phyloP scores from a whole-genome alignment of 2,888 invertebrate genomes.

The Uloborus plumipes region DNA sequence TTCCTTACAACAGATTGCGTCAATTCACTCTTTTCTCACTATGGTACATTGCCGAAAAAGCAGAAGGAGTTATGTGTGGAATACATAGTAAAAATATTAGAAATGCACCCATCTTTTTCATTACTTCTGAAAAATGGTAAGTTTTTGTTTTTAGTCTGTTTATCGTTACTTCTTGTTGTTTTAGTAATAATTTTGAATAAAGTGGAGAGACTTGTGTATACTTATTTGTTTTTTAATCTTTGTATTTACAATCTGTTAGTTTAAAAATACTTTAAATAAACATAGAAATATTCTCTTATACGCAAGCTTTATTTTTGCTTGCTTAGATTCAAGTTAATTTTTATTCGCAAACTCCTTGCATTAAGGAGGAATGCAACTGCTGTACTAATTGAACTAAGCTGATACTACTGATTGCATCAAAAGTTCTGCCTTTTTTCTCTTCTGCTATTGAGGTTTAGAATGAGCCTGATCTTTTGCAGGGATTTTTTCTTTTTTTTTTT shows the following conservation, averaged over 20 bases:
- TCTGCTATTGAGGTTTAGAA: no score
- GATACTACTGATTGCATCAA: no score
- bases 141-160: background rate
- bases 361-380: no score
- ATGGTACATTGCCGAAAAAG: constrained; percentile 27
- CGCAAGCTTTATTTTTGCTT: no score
- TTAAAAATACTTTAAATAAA: background rate
- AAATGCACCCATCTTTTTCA: constrained; percentile 24
- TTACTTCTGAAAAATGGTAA: constrained; percentile 29
- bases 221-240: background rate
- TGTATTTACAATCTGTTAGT: no score
- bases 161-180: background rate
- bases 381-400: no score
- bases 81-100: constrained; percentile 11
- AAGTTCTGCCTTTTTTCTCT: no score
- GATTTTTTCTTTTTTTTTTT: no score
- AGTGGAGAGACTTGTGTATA: background rate
- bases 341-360: no score
- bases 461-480: no score
- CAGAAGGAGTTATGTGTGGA: constrained; percentile 14
- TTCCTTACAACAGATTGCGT: constrained; percentile 19
- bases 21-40: constrained; percentile 19
- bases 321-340: no score
- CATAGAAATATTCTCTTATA: no score
- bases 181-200: background rate